phyloP scores from a whole-genome alignment of 2,797 vertebrate species.

The Bryconaethiops microstoma region DNA sequence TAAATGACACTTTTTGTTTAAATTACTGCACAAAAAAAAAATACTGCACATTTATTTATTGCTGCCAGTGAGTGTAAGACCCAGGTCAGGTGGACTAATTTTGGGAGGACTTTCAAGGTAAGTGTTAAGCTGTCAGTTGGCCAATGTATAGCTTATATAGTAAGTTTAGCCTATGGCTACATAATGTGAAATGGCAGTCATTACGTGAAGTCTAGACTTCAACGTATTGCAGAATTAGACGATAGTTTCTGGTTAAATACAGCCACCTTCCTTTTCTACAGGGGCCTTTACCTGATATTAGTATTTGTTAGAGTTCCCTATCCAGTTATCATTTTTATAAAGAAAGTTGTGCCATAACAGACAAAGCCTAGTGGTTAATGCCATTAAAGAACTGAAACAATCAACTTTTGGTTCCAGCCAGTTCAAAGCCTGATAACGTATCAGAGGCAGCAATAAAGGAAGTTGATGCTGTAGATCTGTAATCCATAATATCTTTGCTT shows the following conservation, averaged over 20 bases:
- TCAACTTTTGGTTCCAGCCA: neutral
- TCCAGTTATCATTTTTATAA: neutral
- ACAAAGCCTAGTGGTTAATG: neutral
- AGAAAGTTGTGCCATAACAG: neutral
- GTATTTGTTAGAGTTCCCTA: neutral
- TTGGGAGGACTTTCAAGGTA: neutral
- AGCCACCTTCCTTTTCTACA: neutral
- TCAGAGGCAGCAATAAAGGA: neutral
- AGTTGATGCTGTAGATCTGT: neutral
- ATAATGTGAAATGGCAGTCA: too few species aligned
- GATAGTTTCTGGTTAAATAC: neutral
- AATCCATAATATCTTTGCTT: neutral
- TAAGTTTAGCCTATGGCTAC: neutral
- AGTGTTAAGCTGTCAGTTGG: neutral
- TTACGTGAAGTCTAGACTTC: neutral
- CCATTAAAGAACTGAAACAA: neutral
- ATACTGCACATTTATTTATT: neutral
- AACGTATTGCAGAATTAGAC: too few species aligned
- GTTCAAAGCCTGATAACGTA: neutral
- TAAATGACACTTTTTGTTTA: neutral
- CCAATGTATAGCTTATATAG: neutral
- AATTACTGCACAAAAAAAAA: neutral
- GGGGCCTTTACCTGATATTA: neutral
- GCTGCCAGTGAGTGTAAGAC: neutral
- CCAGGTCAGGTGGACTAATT: neutral